Evolutionary conservation across 1,140 invertebrate genomes (phyloP).

Genomic region (Camponotus vicinus): DNA sequence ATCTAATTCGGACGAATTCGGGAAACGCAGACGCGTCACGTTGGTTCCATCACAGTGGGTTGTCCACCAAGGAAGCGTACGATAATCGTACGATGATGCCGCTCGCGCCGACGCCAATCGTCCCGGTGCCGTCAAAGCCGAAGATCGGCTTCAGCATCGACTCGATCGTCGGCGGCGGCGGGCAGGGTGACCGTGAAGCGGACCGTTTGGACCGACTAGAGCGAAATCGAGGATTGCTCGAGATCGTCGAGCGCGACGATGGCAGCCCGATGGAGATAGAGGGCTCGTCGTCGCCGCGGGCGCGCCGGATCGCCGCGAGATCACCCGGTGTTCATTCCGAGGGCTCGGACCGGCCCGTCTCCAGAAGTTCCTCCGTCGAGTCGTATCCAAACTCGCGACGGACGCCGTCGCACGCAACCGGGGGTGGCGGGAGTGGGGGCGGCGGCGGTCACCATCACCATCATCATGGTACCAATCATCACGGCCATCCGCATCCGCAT

Average conservation of each 20-base stretch:
- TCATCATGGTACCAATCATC: constrained; percentile 71
- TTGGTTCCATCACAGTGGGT: constrained; percentile 47
- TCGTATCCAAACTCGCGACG: constrained; percentile 80
- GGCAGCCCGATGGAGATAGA: constrained; percentile 81
- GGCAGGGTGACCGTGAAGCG: constrained; percentile 72
- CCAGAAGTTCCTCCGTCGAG: constrained; percentile 82
- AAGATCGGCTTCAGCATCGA: constrained; percentile 98
- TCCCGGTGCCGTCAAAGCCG: constrained; percentile 94
- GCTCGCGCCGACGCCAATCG: constrained; percentile 94
- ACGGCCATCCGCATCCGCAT: constrained; percentile 73
- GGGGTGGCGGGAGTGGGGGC: constrained; percentile 20
- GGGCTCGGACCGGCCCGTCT: constrained; percentile 81
- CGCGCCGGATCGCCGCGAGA: constrained; percentile 70
- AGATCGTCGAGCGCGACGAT: constrained; percentile 81
- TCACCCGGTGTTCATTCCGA: constrained; percentile 84
- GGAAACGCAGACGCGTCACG: not conserved
- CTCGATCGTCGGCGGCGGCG: constrained; percentile 94
- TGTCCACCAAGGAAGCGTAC: constrained; percentile 59
- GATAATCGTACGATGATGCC: constrained; percentile 92
- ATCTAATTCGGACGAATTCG: constrained; percentile 37
- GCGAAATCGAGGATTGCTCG: constrained; percentile 64
- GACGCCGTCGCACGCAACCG: constrained; percentile 68
- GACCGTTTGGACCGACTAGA: constrained; percentile 76
- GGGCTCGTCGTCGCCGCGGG: constrained; percentile 83
- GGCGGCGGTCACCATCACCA: constrained; percentile 63